phyloP scores from a whole-genome alignment of 2,113 vertebrate genomes.

The Elaphurus davidianus region DNA sequence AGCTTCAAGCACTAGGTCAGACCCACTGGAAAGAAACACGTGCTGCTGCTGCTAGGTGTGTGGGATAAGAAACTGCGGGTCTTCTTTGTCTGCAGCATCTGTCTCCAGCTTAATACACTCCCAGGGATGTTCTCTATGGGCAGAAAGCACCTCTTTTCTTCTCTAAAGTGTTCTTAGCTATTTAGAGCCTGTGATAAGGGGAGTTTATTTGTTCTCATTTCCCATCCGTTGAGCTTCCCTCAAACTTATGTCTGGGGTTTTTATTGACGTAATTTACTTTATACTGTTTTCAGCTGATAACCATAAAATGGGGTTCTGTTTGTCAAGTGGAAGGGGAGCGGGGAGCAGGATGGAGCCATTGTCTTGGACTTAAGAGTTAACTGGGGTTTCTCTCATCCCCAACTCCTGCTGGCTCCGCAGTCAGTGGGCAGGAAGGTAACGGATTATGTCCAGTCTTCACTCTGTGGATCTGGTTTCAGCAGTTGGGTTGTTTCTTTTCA shows the following conservation, averaged over 20 bases:
- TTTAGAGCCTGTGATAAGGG: slow-evolving; percentile 12
- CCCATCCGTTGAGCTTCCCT: not conserved
- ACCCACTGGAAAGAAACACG: not conserved
- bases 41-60: no score
- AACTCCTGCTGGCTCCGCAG: not conserved
- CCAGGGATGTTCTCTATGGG: not conserved
- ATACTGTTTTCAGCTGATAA: slow-evolving; percentile 15
- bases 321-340: not conserved
- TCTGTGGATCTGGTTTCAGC: not conserved
- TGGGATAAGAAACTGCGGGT: not conserved
- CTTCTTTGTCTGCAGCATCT: not conserved
- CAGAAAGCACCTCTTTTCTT: slow-evolving; percentile 29
- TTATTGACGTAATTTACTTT: not conserved
- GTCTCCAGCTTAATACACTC: not conserved
- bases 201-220: not conserved
- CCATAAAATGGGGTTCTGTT: not conserved
- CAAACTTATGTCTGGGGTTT: not conserved
- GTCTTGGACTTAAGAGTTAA: not conserved
- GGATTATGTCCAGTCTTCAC: not conserved
- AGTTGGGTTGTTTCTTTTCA: not conserved
- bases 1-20: not conserved
- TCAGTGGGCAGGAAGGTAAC: not conserved
- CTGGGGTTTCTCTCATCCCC: not conserved
- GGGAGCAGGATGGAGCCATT: not conserved
- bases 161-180: not conserved